These are phyloP conservation scores for Labia minor DNA, from an alignment of 2,888 invertebrate genomes.

Conservation along the genomic window DNA sequence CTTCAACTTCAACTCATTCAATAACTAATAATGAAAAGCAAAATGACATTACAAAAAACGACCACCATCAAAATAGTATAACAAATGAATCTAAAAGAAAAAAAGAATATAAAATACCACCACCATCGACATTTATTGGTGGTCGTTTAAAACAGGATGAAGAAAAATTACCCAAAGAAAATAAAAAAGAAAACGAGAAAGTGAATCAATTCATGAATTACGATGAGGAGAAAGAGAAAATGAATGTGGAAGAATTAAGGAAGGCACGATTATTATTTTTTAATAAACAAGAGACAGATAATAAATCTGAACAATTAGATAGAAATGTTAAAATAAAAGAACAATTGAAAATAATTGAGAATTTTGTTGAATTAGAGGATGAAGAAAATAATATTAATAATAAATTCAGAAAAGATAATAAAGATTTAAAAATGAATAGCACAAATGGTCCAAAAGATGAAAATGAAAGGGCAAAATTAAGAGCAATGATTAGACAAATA, in stretches of 20 bases:
- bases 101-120: slow-evolving; percentile 21
- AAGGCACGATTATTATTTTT: slow-evolving; percentile 36
- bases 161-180: slow-evolving; percentile 15
- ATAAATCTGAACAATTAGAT: neutral
- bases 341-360: neutral
- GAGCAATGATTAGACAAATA: slow-evolving; percentile 65
- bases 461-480: slow-evolving; percentile 37
- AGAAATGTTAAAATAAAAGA: neutral
- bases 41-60: slow-evolving; percentile 21
- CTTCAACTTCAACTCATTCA: slow-evolving; percentile 22
- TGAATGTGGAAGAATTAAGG: slow-evolving; percentile 33
- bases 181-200: slow-evolving; percentile 8
- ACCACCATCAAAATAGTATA: too few relatives aligned
- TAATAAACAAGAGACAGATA: slow-evolving; percentile 22
- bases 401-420: slow-evolving; percentile 16
- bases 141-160: slow-evolving; percentile 23
- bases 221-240: slow-evolving; percentile 18
- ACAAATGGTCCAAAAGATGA: slow-evolving; percentile 22
- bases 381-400: slow-evolving; percentile 16
- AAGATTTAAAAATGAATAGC: slow-evolving; percentile 17
- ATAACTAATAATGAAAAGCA: slow-evolving; percentile 9
- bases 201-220: neutral
- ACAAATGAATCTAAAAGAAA: slow-evolving; percentile 24
- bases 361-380: neutral
- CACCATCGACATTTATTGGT: slow-evolving; percentile 25